A percentile compares a stretch with the other conserved stretches of the same genome.
Conservation (phyloP, 2,888 invertebrate genomes). For the Zelleria hepariella region DNA sequence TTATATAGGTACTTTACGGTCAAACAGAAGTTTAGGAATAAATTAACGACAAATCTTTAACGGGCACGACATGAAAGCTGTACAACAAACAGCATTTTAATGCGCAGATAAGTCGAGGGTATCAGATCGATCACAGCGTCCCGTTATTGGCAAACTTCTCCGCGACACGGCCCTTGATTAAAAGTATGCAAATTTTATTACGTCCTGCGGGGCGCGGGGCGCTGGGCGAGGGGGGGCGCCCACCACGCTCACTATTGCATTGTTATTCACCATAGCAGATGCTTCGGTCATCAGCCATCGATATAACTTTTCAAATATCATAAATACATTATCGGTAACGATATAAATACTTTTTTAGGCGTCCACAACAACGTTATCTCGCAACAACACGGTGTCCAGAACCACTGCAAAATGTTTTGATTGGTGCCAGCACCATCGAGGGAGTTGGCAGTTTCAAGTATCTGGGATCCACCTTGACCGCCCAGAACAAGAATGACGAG, state of each 20-base stretch:
- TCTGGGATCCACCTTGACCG: too few species aligned
- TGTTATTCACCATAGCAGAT: constrained; percentile 18
- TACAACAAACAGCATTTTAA: constrained; percentile 40
- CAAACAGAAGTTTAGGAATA: not conserved
- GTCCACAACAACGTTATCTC: too few species aligned
- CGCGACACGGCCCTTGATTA: constrained; percentile 73
- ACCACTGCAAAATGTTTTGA: too few species aligned
- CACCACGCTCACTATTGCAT: constrained; percentile 11
- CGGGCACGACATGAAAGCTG: constrained; percentile 1
- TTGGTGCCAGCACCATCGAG: too few species aligned
- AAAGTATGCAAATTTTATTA: constrained; percentile 75
- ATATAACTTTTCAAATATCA: not conserved
- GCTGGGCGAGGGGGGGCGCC: constrained; percentile 10
- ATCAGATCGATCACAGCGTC: constrained; percentile 63
- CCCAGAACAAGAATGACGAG: too few species aligned
- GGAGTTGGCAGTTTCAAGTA: too few species aligned
- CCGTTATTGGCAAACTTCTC: constrained; percentile 73
- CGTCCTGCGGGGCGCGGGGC: constrained; percentile 47
- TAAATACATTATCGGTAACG: too few species aligned
- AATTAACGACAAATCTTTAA: not conserved
- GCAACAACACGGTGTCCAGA: too few species aligned
- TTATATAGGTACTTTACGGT: not conserved
- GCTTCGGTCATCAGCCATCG: not conserved
- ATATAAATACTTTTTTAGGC: too few species aligned
- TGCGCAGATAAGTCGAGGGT: constrained; percentile 47